Conservation (phyloP, 2,888 invertebrate genomes). For the Tetragnatha montana region DNA sequence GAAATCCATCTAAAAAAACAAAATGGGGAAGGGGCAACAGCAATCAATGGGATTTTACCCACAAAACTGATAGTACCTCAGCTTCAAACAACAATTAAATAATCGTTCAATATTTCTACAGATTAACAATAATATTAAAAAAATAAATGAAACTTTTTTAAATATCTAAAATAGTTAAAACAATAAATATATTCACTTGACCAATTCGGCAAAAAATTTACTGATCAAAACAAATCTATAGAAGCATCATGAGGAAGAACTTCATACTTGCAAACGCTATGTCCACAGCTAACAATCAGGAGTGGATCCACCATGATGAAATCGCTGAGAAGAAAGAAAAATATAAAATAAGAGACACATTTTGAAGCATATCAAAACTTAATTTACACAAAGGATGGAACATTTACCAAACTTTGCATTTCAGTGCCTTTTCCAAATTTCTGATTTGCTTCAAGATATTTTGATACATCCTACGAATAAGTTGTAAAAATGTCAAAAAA, state of each 20-base stretch:
- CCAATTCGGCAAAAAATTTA: too few species aligned
- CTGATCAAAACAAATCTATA: background rate
- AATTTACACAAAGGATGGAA: background rate
- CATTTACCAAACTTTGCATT: constrained; percentile 56
- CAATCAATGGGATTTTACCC: too few species aligned
- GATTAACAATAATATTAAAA: too few species aligned
- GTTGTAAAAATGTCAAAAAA: too few species aligned
- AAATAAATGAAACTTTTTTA: too few species aligned
- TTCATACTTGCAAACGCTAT: constrained; percentile 63
- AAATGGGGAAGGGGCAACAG: too few species aligned
- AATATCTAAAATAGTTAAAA: too few species aligned
- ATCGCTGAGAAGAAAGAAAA: constrained; percentile 21
- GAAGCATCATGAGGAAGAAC: background rate
- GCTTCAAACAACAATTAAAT: background rate
- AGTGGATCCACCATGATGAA: constrained; percentile 52
- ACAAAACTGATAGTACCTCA: background rate
- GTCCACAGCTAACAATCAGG: constrained; percentile 57
- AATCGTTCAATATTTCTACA: too few species aligned
- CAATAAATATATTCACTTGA: too few species aligned
- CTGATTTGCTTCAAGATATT: constrained; percentile 23
- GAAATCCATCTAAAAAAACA: too few species aligned
- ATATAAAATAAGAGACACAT: background rate
- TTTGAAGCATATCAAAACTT: background rate
- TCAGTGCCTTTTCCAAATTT: constrained; percentile 47
- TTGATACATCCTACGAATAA: too few species aligned